Conservation (phyloP, 2,888 invertebrate species). For the Spilosoma lubricipeda region DNA sequence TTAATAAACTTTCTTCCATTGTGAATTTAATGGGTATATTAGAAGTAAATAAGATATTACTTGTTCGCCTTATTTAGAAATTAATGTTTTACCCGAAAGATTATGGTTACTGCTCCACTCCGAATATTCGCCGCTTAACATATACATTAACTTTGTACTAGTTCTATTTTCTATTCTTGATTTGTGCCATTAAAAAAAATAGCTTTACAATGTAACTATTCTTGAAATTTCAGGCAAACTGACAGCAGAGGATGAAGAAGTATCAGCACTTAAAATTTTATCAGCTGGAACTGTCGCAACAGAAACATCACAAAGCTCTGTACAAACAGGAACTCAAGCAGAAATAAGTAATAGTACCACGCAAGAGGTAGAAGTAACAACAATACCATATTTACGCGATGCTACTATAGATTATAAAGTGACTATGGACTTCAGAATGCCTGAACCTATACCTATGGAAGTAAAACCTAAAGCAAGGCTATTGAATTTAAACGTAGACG, state of each 20-base stretch:
- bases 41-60: background rate
- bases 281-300: slow-evolving; percentile 38
- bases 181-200: background rate
- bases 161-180: background rate
- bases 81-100: background rate
- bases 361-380: slow-evolving; percentile 44
- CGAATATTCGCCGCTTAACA: background rate
- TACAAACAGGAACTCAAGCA: background rate
- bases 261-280: slow-evolving; percentile 1
- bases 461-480: slow-evolving; percentile 71
- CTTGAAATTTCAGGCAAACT: slow-evolving; percentile 73
- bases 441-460: slow-evolving; percentile 45
- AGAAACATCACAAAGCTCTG: slow-evolving; percentile 1
- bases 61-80: background rate
- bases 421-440: slow-evolving; percentile 26
- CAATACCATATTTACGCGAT: slow-evolving; percentile 50
- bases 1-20: background rate
- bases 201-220: background rate
- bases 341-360: slow-evolving; percentile 50
- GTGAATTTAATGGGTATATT: slow-evolving; percentile 3
- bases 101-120: background rate
- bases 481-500: slow-evolving; percentile 77
- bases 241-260: slow-evolving; percentile 71
- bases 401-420: slow-evolving; percentile 21
- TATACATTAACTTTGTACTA: background rate